Evolutionary conservation across 1,140 invertebrate species (phyloP).

Genomic region (Drosophila chauvacae): DNA sequence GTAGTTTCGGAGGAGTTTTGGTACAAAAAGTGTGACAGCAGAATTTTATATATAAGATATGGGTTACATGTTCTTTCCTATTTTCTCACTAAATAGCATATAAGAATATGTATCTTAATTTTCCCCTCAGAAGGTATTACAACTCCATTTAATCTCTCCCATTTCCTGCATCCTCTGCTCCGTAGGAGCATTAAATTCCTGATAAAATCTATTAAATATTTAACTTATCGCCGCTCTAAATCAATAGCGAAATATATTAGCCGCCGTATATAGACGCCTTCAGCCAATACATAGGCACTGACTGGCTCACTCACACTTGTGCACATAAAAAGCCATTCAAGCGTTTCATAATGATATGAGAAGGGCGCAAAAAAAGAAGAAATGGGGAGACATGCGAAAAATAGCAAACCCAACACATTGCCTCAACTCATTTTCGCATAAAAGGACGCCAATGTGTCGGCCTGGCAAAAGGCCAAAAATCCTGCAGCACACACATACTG

Average conservation of each 20-base stretch:
- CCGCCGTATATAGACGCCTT: conserved; percentile 11
- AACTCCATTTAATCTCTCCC: background rate
- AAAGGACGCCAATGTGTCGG: conserved; percentile 80
- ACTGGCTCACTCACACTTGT: conserved; percentile 20
- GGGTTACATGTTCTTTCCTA: background rate
- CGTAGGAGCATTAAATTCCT: conserved; percentile 37
- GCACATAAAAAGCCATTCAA: conserved; percentile 71
- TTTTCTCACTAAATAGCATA: background rate
- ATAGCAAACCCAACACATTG: conserved; percentile 68
- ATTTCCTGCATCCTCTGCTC: conserved; percentile 8
- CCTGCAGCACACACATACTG: conserved; percentile 23
- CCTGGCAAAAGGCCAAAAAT: conserved; percentile 80
- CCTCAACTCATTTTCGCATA: conserved; percentile 82
- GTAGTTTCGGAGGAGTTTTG: no score
- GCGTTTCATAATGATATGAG: conserved; percentile 74
- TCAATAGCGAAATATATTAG: conserved; percentile 60
- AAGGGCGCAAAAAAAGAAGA: conserved; percentile 33
- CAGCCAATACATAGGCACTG: conserved; percentile 16
- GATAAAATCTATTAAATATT: conserved; percentile 59
- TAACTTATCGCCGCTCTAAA: conserved; percentile 59
- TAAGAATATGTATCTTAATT: background rate
- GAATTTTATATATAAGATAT: background rate
- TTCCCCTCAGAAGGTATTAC: background rate
- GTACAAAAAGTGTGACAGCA: no score
- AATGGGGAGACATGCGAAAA: conserved; percentile 50